Evolutionary conservation across 23 tunicate species (phyloP), one percentile per base, ranked within the genome.

Genomic region (Styela plicata): DNA sequence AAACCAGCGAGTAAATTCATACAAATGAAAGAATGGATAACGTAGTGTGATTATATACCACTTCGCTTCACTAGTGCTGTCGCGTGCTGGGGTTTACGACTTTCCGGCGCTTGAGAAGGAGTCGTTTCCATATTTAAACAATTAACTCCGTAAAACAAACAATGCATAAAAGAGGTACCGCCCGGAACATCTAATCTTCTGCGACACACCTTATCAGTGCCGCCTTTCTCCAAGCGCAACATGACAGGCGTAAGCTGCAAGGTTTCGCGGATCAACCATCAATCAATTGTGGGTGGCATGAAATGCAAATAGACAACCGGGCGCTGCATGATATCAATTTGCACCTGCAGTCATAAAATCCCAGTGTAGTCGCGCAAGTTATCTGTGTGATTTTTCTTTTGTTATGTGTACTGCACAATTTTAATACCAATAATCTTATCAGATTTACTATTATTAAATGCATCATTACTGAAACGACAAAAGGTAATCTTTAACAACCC

Each of bases 51-150:
- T 44, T 44, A 44, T 44, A 44, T 44, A 44, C 57, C 57, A 5
- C 57, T 44, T 44, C 57, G 57, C 57, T 13, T 44, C 57, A 44
- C 13, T 44, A 44, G 57, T 13, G 71, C 1, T 62, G 71, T 67
- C 71, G 71, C 31, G 71, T 67, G 71, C 71, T 29, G 1, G 22
- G n/a, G 19, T 67, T 67, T 67, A 67, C 71, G 71, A 67, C 71
- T 67, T 67, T 24, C 71, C 30, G 31, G 31, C 31, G 2, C 30
- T 25, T 67, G 31, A 29, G 71, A 24, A 67, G 71, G 30, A 29
- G 71, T 22, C 71, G 31, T 25, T 67, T 22, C 16, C 0, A 67
- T 25, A 67, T 67, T 67, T 25, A 25, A 67, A 18, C 71, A 67
- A 67, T 27, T 67, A 29, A 67, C 30, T 25, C 16, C 31, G 22